A percentile compares a stretch with the other conserved stretches of the same genome.
Conservation (phyloP, 2,113 vertebrate species). For the Trematomus loennbergii region DNA sequence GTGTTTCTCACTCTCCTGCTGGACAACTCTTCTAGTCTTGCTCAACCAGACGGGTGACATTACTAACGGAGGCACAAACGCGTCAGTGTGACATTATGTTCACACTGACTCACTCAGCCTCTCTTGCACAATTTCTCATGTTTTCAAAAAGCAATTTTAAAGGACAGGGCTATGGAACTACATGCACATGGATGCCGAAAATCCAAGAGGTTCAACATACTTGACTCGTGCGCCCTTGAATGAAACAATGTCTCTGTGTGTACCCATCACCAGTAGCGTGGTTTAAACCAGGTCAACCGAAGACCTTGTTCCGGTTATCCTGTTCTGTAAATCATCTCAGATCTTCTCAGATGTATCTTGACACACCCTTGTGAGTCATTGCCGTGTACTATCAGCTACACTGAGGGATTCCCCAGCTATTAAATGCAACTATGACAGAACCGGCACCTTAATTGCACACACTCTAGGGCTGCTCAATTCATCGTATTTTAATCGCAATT, state of each 20-base stretch:
- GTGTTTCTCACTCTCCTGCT: background rate
- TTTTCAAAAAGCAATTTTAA: background rate
- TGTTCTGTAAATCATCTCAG: background rate
- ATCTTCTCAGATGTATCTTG: background rate
- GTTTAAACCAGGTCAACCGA: background rate
- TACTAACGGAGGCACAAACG: constrained; percentile 14
- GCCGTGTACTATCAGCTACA: background rate
- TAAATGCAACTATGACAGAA: constrained; percentile 20
- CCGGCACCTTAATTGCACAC: constrained; percentile 25
- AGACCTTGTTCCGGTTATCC: background rate
- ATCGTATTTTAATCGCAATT: too few species aligned
- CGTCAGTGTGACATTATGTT: constrained; percentile 35
- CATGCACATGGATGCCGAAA: background rate
- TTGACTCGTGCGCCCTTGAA: background rate
- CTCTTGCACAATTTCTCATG: constrained; percentile 8
- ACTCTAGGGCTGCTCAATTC: too few species aligned
- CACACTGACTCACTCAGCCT: constrained; percentile 14
- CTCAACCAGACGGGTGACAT: constrained; percentile 67
- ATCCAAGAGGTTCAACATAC: background rate
- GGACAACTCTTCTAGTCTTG: constrained; percentile 29
- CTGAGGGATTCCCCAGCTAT: constrained; percentile 27
- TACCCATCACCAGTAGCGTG: background rate
- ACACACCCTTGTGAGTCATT: background rate
- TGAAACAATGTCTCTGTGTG: background rate
- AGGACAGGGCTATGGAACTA: background rate